Evolutionary conservation across 2,797 vertebrate genomes (phyloP).

Genomic region (Epinephelus coioides): DNA sequence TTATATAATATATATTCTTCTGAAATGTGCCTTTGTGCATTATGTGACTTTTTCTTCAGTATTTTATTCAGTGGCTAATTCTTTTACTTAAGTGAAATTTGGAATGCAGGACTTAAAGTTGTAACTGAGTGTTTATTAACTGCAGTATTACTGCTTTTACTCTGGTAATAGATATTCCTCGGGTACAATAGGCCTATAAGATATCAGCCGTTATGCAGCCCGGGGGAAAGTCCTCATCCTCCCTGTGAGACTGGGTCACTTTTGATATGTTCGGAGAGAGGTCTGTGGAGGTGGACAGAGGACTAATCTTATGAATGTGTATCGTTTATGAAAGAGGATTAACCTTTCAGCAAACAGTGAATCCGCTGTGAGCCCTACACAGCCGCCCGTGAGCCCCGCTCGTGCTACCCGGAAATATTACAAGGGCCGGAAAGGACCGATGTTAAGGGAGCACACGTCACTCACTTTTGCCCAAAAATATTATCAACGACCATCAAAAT

Average conservation of each 20-base stretch:
- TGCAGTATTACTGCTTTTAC: no score
- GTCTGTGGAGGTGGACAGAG: background rate
- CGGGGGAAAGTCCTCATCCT: background rate
- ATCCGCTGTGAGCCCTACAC: conserved; percentile 47
- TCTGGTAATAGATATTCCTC: background rate
- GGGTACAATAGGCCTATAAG: conserved; percentile 25
- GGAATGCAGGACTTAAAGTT: no score
- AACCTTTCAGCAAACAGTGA: conserved; percentile 16
- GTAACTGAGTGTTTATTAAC: no score
- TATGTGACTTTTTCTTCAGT: no score
- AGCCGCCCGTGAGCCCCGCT: conserved; percentile 67
- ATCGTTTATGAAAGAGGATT: background rate
- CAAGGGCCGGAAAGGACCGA: conserved; percentile 87
- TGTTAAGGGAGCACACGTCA: conserved; percentile 89
- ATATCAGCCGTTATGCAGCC: conserved; percentile 20
- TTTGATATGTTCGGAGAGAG: background rate
- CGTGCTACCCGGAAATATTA: conserved; percentile 86
- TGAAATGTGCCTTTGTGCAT: no score
- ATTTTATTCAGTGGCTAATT: no score
- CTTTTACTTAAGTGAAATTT: no score
- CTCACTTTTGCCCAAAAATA: conserved; percentile 85
- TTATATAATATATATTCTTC: no score
- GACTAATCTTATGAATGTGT: background rate
- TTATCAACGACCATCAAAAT: conserved; percentile 79
- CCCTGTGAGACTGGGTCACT: background rate